Percentiles rank a stretch among this genome's conserved stretches.
These are phyloP conservation scores for Hoplodrina ambigua DNA, from an alignment of 2,888 invertebrate species.

Conservation along the genomic window DNA sequence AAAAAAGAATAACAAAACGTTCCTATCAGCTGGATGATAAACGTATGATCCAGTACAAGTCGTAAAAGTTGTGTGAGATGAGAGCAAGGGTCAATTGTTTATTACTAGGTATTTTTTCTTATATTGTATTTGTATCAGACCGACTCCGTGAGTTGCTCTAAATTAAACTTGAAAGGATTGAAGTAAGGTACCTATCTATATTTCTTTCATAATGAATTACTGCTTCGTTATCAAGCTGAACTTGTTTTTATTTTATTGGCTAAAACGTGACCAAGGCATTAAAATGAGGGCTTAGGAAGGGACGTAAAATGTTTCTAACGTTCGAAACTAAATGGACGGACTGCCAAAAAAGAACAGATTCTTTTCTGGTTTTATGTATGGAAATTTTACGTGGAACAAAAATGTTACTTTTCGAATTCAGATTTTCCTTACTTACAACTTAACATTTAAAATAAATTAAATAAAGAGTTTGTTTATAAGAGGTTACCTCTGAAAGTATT, in stretches of 20 bases:
- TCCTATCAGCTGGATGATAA: constrained; percentile 27
- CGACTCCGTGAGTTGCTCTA: constrained; percentile 15
- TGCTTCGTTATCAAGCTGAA: constrained; percentile 25
- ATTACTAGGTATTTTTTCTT: constrained; percentile 24
- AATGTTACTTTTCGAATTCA: not conserved
- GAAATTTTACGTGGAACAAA: not conserved
- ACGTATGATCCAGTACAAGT: constrained; percentile 10
- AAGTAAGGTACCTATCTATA: constrained; percentile 2
- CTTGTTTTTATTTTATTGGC: constrained; percentile 17
- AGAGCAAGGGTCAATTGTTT: constrained; percentile 35
- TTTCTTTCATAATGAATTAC: constrained; percentile 36
- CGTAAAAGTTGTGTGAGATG: constrained; percentile 20
- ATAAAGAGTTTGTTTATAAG: too few species aligned
- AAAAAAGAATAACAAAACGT: constrained; percentile 38
- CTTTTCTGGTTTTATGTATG: too few species aligned
- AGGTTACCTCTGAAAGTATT: too few species aligned
- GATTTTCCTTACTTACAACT: not conserved
- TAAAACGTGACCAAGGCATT: constrained; percentile 27
- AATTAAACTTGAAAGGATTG: constrained; percentile 30
- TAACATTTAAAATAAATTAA: too few species aligned
- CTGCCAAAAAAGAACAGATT: too few species aligned
- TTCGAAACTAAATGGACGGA: too few species aligned
- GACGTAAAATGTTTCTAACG: not conserved
- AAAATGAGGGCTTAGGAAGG: constrained; percentile 26
- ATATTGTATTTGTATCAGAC: constrained; percentile 13